phyloP scores from a whole-genome alignment of 2,888 invertebrate genomes.

The Drosophila hamatofila region DNA sequence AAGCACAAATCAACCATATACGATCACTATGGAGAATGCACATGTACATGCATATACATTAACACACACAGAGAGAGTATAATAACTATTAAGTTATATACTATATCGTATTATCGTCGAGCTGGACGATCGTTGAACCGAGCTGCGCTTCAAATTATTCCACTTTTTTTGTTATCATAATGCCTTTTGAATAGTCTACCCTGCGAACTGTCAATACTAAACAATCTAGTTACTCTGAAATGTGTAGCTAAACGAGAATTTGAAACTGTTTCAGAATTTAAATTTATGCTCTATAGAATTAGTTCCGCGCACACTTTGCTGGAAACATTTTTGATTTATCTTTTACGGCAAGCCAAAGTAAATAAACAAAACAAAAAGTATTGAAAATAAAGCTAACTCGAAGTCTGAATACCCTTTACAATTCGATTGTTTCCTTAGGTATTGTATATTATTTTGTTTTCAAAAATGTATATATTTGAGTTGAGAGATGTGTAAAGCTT shows the following conservation, averaged over 20 bases:
- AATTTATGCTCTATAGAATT: conserved; percentile 29
- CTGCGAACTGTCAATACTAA: conserved; percentile 17
- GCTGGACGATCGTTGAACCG: conserved; percentile 48
- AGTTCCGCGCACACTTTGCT: conserved; percentile 67
- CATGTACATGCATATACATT: conserved; percentile 8
- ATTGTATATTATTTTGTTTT: too few relatives aligned
- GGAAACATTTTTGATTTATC: conserved; percentile 42
- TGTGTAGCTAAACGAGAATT: conserved; percentile 22
- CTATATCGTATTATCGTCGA: conserved; percentile 35
- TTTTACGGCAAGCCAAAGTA: conserved; percentile 20
- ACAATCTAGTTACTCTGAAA: conserved; percentile 17
- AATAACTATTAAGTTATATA: conserved; percentile 4
- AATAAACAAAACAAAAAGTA: neutral
- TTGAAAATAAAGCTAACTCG: neutral
- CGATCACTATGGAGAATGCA: conserved; percentile 14
- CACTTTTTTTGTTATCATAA: conserved; percentile 49
- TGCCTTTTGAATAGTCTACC: conserved; percentile 43
- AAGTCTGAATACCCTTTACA: neutral
- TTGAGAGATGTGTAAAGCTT: too few relatives aligned
- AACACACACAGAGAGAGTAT: neutral
- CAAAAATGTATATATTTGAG: too few relatives aligned
- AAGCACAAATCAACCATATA: conserved; percentile 28
- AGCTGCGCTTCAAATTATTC: conserved; percentile 43
- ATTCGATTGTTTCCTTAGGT: neutral
- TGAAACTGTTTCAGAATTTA: conserved; percentile 36